These are phyloP conservation scores for Garrulus glandarius DNA, from an alignment of 2,797 vertebrate genomes.

Conservation along the genomic window DNA sequence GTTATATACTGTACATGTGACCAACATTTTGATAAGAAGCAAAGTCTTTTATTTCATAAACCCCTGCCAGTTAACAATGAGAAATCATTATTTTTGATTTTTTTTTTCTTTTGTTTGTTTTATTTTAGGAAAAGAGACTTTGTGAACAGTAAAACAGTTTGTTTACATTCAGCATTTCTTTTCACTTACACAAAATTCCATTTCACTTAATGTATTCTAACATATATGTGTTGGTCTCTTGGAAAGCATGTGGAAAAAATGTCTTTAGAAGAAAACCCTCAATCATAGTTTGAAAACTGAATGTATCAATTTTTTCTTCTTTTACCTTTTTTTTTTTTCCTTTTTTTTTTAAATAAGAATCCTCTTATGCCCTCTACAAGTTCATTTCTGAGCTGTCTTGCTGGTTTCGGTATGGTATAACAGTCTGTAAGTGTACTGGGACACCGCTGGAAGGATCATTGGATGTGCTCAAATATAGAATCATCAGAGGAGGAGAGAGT, in stretches of 20 bases:
- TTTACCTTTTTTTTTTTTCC: background rate
- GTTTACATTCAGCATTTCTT: conserved; percentile 77
- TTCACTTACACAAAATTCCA: conserved; percentile 71
- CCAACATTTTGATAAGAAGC: conserved; percentile 78
- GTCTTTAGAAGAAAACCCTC: conserved; percentile 74
- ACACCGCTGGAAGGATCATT: conserved; percentile 80
- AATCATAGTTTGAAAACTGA: conserved; percentile 68
- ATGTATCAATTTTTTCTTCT: conserved; percentile 59
- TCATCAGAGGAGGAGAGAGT: conserved; percentile 78
- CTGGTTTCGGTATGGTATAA: conserved; percentile 93
- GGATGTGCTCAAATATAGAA: conserved; percentile 90
- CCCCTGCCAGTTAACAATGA: conserved; percentile 76
- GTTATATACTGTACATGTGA: conserved; percentile 99
- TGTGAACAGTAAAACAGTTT: conserved; percentile 65
- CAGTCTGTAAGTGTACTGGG: conserved; percentile 83
- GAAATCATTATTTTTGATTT: conserved; percentile 76
- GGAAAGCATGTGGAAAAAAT: conserved; percentile 70
- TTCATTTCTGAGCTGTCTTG: conserved; percentile 87
- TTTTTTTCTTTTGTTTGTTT: background rate
- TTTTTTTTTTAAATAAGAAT: conserved; percentile 53
- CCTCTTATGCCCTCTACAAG: conserved; percentile 73
- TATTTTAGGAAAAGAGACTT: conserved; percentile 71
- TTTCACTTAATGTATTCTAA: conserved; percentile 67
- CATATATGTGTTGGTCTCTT: conserved; percentile 71
- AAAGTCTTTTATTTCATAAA: conserved; percentile 75